Evolutionary conservation across 2,888 invertebrate genomes (phyloP), one percentile per base, ranked within the genome.

Genomic region (Morpho achilles): DNA sequence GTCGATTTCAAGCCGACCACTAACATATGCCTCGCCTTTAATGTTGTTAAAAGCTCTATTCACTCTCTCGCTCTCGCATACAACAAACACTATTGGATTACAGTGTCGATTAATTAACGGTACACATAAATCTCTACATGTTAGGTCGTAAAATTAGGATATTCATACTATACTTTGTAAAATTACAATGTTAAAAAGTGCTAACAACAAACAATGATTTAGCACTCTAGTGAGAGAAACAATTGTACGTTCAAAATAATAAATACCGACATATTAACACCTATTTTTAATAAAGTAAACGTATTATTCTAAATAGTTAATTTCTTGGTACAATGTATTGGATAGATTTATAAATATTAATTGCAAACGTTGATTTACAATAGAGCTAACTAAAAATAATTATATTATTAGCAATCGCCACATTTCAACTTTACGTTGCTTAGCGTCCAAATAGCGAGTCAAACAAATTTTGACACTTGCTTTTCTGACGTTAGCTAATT

Each of bases 321-420:
- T 59, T 58, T 59, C 44, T 56, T 48, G 23, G 22, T 9, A 59
- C 53, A 51, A 50, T 56, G 53, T 52, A 62, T 58, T 59, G 46
- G 56, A 60, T 59, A 58, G 53, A 57, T 53, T 63, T 54, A 58
- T 48, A 53, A 64, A 70, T 69, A 73, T 74, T 69, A 67, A 67
- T 68, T 60, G 61, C 67, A 61, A 69, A 71, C 58, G 59, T 67
- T 49, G 69, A 72, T 75, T 76, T 70, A 67, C 61, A 64, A 67
- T 63, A 61, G 61, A 69, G 63, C 68, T 56, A 59, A 57, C 64
- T 62, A 63, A 82, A 82, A 86, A 82, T 81, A 84, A 76, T 77
- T 67, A 71, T 80, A 81, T 84, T 86, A 85, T 85, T 84, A 87
- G 82, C 84, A 80, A 84, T 84, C 71, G 78, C 70, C 68, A 71